Conservation (phyloP, 2,113 vertebrate genomes). For the Corythaixoides concolor region DNA sequence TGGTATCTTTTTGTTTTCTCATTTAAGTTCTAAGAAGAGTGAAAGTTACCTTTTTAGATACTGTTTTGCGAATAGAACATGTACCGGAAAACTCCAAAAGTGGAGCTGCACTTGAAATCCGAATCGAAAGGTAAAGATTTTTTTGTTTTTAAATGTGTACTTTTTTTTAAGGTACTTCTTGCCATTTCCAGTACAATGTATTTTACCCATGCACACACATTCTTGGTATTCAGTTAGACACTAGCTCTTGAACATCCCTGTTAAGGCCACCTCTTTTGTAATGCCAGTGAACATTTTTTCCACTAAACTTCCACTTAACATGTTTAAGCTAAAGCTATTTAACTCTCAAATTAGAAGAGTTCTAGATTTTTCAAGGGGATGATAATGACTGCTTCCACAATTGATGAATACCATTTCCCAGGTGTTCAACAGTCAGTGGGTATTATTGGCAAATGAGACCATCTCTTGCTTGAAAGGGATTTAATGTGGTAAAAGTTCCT, state of each 20-base stretch:
- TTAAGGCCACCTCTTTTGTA: neutral
- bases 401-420: neutral
- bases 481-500: neutral
- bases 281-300: neutral
- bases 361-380: neutral
- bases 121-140: constrained; percentile 85
- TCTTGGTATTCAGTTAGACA: neutral
- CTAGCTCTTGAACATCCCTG: neutral
- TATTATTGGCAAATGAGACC: neutral
- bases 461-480: neutral
- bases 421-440: neutral
- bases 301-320: neutral
- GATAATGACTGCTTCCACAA: neutral
- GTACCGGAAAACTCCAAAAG: constrained; percentile 96
- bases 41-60: constrained; percentile 94
- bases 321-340: neutral
- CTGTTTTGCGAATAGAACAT: constrained; percentile 92
- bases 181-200: neutral
- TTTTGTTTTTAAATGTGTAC: neutral
- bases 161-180: neutral
- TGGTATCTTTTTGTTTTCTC: neutral
- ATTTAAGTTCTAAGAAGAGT: constrained; percentile 92
- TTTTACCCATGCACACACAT: neutral
- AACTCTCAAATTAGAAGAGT: neutral
- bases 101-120: constrained; percentile 92